These are phyloP conservation scores for Semnornis frantzii DNA, from an alignment of 2,113 vertebrate species.

Conservation along the genomic window DNA sequence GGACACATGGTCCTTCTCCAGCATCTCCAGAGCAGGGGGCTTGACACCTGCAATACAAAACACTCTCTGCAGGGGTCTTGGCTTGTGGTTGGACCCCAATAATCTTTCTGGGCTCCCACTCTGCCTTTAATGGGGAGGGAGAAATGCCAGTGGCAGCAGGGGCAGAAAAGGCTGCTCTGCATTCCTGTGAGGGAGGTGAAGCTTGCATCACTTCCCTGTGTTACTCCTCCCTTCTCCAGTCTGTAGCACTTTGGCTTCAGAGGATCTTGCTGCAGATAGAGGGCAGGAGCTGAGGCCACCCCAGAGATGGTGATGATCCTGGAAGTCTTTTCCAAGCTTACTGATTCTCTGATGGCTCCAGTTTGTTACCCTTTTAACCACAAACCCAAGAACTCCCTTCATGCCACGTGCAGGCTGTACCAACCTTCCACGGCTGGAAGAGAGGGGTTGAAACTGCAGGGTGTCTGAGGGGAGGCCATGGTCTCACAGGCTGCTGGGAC, in stretches of 20 bases:
- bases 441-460: slow-evolving; percentile 72
- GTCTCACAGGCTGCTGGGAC: slow-evolving; percentile 79
- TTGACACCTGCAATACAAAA: slow-evolving; percentile 68
- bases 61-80: not conserved
- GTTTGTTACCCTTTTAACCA: not conserved
- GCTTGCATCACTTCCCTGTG: not conserved
- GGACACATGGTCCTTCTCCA: slow-evolving; percentile 82
- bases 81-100: not conserved
- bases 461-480: slow-evolving; percentile 60
- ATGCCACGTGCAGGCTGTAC: not conserved
- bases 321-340: too few species aligned
- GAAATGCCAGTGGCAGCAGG: not conserved
- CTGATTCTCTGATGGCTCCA: not conserved
- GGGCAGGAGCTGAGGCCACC: not conserved
- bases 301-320: not conserved
- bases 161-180: not conserved
- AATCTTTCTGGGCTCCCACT: not conserved
- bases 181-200: not conserved
- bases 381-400: not conserved
- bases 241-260: not conserved
- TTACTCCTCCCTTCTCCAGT: not conserved
- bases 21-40: slow-evolving; percentile 58
- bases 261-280: not conserved
- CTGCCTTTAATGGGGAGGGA: not conserved
- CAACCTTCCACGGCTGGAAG: slow-evolving; percentile 78